A percentile compares a stretch with the other conserved stretches of the same genome.
Evolutionary conservation across 2,888 invertebrate genomes (phyloP).

Genomic region (Entomobrya multifasciata): DNA sequence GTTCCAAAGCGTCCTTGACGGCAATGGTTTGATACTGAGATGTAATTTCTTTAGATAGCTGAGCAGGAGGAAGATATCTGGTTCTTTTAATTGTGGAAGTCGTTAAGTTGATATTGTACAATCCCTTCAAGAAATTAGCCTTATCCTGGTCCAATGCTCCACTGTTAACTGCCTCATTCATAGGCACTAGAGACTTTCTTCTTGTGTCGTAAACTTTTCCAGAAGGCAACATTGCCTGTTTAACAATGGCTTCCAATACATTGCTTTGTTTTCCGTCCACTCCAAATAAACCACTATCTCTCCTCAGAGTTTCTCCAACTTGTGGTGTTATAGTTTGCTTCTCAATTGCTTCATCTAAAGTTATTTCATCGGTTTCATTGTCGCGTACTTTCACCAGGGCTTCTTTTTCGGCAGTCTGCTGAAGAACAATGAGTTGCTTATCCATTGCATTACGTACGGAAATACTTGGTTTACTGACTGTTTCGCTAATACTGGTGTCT

Average conservation of each 20-base stretch:
- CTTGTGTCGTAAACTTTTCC: constrained; percentile 91
- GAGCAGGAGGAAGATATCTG: constrained; percentile 90
- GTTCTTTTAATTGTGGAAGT: constrained; percentile 93
- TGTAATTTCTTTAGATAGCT: constrained; percentile 85
- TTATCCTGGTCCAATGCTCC: constrained; percentile 93
- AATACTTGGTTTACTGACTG: constrained; percentile 88
- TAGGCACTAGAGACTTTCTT: constrained; percentile 87
- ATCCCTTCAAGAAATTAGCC: constrained; percentile 90
- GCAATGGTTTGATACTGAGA: constrained; percentile 84
- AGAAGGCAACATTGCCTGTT: constrained; percentile 92
- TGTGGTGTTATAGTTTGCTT: constrained; percentile 88
- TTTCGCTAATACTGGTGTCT: constrained; percentile 84
- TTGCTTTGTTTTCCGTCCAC: constrained; percentile 80
- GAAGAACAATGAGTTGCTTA: constrained; percentile 83
- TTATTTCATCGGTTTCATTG: constrained; percentile 54
- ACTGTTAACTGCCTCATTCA: constrained; percentile 92
- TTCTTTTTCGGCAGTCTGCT: constrained; percentile 82
- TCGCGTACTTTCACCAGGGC: constrained; percentile 82
- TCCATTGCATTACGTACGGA: constrained; percentile 91
- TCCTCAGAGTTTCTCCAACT: constrained; percentile 82
- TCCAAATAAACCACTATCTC: constrained; percentile 74
- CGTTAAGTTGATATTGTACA: constrained; percentile 93
- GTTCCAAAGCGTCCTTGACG: constrained; percentile 89
- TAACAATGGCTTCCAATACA: constrained; percentile 93
- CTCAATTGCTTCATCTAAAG: constrained; percentile 90